Evolutionary conservation across 2,888 invertebrate species (phyloP), one percentile per base, ranked within the genome.

Genomic region (Acrobasis suavella): DNA sequence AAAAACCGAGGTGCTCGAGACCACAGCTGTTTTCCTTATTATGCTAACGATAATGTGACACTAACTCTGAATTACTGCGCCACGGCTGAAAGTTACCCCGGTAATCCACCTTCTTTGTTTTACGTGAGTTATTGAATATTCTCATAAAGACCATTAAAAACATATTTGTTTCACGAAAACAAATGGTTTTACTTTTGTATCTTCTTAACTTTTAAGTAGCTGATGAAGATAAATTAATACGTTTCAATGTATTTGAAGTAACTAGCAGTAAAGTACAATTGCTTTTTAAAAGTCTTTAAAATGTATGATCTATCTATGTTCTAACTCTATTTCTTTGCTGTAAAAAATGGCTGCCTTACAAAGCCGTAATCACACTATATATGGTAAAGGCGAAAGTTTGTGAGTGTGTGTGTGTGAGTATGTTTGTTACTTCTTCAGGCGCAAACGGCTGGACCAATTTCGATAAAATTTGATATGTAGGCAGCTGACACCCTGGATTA

Each of bases 1-100:
- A 67, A 68, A 67, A 69, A 64, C 64, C 62, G 17, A 55, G 60
- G 61, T 55, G 52, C 58, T 51, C 46, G 65, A 64, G 64, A 52
- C 62, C 64, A 60, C 71, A 71, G 72, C 70, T 69, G 72, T 68
- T 67, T 56, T 67, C 65, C 62, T 69, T 66, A 72, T 73, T 71
- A 73, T 73, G 70, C 73, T 71, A 69, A 72, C 69, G 70, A 70
- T 71, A 69, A 72, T 72, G 72, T 67, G 69, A 68, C 69, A 63
- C 66, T 71, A 71, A 68, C 68, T 60, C 68, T 68, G 67, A 71
- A 67, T 72, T 72, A 69, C 67, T 65, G 66, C 62, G 62, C 50
- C 42, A 39, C 56, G 46, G 60, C 39, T 61, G 56, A 56, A 42
- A 49, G 54, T 62, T 62, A 55, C 55, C 52, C 46, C 49, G 50